These are phyloP conservation scores for Monochamus saltuarius DNA, from an alignment of 1,140 invertebrate species.

Conservation along the genomic window DNA sequence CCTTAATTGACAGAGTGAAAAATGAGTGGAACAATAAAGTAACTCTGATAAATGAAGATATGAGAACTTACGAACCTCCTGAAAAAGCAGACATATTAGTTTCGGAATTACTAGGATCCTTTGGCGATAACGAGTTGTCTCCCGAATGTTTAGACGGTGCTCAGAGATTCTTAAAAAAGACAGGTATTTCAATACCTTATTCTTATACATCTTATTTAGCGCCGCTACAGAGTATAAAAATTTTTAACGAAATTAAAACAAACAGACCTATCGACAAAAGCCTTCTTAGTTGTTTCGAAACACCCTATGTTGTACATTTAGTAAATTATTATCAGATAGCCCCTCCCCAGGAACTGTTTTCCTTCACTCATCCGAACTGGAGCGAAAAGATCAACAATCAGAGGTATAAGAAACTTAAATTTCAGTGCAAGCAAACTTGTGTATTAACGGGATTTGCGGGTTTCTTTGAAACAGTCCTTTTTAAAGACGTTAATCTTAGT, in stretches of 20 bases:
- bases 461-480: conserved; percentile 89
- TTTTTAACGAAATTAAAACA: conserved; percentile 69
- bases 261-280: conserved; percentile 43
- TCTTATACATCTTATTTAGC: conserved; percentile 90
- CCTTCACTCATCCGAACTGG: conserved; percentile 85
- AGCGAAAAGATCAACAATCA: conserved; percentile 70
- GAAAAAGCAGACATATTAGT: conserved; percentile 94
- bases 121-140: conserved; percentile 98
- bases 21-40: conserved; percentile 79
- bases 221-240: conserved; percentile 79
- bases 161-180: conserved; percentile 81
- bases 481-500: conserved; percentile 81
- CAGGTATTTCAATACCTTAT: conserved; percentile 90
- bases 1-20: conserved; percentile 76
- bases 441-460: conserved; percentile 92
- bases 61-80: conserved; percentile 76
- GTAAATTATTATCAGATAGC: conserved; percentile 88
- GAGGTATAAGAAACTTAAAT: conserved; percentile 69
- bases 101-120: conserved; percentile 95
- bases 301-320: conserved; percentile 89
- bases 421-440: conserved; percentile 70
- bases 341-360: conserved; percentile 74
- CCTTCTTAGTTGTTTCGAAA: conserved; percentile 61
- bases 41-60: conserved; percentile 81
- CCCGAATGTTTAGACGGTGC: conserved; percentile 98